phyloP scores from a whole-genome alignment of 2,113 vertebrate species.

The Petrocephalus zakoni region DNA sequence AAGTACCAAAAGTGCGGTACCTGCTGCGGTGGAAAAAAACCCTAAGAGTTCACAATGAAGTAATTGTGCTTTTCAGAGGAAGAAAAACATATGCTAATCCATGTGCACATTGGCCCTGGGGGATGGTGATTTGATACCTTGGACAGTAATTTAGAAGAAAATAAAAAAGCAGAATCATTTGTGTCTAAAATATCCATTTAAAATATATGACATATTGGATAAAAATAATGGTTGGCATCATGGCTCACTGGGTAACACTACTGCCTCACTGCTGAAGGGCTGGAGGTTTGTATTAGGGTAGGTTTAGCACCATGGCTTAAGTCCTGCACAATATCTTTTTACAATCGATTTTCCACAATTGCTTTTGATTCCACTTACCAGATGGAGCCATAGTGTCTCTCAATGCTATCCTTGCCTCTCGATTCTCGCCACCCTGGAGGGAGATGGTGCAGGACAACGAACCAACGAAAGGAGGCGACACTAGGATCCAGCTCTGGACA shows the following conservation, averaged over 20 bases:
- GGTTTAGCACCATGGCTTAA: neutral
- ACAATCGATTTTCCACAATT: neutral
- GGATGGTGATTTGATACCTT: neutral
- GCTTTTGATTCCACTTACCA: conserved; percentile 22
- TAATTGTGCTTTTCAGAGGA: neutral
- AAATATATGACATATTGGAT: neutral
- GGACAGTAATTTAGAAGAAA: neutral
- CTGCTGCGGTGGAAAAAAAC: too few relatives aligned
- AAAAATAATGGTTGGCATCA: neutral
- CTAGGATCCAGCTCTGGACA: conserved; percentile 46
- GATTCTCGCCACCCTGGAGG: conserved; percentile 18
- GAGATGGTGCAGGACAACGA: conserved; percentile 45
- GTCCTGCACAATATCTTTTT: neutral
- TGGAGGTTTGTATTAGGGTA: neutral
- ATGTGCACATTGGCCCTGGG: neutral
- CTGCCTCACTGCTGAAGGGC: neutral
- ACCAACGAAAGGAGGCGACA: neutral
- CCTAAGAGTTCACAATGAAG: neutral
- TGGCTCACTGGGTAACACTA: neutral
- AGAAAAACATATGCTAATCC: neutral
- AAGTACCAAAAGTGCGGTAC: too few relatives aligned
- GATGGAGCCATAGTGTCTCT: accelerated
- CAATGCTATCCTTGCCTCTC: conserved; percentile 24
- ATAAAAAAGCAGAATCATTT: neutral
- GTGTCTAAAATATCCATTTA: neutral